phyloP scores from a whole-genome alignment of 2,888 invertebrate genomes.

The Temnothorax unifasciatus region DNA sequence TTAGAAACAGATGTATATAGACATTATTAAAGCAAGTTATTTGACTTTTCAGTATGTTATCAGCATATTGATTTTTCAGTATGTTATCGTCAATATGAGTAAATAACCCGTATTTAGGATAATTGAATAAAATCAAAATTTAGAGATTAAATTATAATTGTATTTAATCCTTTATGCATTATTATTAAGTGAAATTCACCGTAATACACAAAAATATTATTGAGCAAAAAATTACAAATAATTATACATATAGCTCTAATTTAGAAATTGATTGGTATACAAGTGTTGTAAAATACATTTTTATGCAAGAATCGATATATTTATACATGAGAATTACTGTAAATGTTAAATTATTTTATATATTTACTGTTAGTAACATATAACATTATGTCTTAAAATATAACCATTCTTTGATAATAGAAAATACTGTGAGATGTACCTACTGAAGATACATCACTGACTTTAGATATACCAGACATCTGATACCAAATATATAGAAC shows the following conservation, averaged over 20 bases:
- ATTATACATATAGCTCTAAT: neutral
- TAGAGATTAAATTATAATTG: neutral
- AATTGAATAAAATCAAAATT: neutral
- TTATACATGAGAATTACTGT: neutral
- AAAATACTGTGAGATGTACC: slow-evolving; percentile 6
- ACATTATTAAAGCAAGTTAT: neutral
- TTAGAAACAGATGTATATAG: neutral
- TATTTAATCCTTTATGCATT: neutral
- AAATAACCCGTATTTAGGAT: neutral
- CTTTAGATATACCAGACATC: neutral
- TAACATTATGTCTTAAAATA: neutral
- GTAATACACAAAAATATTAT: neutral
- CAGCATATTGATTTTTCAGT: neutral
- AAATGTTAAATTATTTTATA: neutral
- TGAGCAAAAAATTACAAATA: neutral
- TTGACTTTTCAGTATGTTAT: neutral
- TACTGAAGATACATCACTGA: slow-evolving; percentile 27
- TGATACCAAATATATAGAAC: neutral
- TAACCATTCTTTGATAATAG: slow-evolving; percentile 14
- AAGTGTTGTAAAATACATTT: neutral
- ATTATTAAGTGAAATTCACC: neutral
- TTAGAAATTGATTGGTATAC: neutral
- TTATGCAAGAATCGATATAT: neutral
- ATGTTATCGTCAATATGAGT: neutral
- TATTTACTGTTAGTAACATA: slow-evolving; percentile 2